Conservation (phyloP, 2,888 invertebrate species). For the Cantharis nigra region DNA sequence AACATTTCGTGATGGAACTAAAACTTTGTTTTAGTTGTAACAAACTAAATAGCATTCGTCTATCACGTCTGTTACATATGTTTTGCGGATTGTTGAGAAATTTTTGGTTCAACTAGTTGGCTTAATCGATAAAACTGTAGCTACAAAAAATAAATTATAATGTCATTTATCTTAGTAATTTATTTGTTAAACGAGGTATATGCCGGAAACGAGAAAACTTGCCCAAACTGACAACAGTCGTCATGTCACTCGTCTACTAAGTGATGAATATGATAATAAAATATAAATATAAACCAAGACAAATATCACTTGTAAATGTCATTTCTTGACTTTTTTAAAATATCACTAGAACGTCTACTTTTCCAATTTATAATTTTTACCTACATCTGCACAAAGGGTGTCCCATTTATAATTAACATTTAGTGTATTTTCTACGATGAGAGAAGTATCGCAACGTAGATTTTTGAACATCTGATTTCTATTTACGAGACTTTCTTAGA, state of each 20-base stretch:
- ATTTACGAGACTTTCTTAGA: too few relatives aligned
- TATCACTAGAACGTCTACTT: background rate
- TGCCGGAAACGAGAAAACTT: conserved; percentile 39
- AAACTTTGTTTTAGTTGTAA: conserved; percentile 38
- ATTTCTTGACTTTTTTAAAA: conserved; percentile 8
- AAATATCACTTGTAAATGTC: conserved; percentile 23
- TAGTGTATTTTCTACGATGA: too few relatives aligned
- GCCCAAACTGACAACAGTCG: conserved; percentile 40
- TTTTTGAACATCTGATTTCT: too few relatives aligned
- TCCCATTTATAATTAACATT: background rate
- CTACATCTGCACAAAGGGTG: background rate
- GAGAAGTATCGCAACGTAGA: too few relatives aligned
- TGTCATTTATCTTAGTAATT: conserved; percentile 44
- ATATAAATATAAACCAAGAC: conserved; percentile 40
- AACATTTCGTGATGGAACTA: conserved; percentile 35
- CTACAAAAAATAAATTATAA: conserved; percentile 41
- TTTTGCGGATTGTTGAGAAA: conserved; percentile 17
- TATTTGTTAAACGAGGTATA: conserved; percentile 38
- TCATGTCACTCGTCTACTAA: conserved; percentile 40
- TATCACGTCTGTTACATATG: conserved; percentile 19
- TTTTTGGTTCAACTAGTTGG: conserved; percentile 2
- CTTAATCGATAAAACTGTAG: conserved; percentile 31
- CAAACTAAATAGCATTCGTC: conserved; percentile 32
- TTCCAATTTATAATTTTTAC: background rate
- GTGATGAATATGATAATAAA: conserved; percentile 46